Percentiles rank a stretch among this genome's conserved stretches.
Conservation (phyloP, 2,113 vertebrate species). For the Glaucidium brasilianum region DNA sequence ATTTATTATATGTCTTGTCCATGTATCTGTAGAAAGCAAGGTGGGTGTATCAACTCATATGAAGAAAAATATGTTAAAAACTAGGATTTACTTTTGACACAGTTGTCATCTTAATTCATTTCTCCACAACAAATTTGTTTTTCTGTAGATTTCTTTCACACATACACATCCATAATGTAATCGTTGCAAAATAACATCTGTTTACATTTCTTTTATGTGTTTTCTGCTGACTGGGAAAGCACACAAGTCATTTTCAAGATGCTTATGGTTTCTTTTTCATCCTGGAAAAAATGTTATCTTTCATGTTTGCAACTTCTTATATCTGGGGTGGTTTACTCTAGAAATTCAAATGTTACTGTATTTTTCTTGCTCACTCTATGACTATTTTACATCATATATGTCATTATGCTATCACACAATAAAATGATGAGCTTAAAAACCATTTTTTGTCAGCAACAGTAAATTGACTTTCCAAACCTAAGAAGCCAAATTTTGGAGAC, state of each 20-base stretch:
- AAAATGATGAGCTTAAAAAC: accelerated
- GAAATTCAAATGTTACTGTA: background rate
- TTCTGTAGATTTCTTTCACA: background rate
- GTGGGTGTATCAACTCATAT: background rate
- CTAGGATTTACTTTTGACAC: background rate
- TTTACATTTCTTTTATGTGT: background rate
- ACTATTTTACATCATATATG: background rate
- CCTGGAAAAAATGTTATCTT: background rate
- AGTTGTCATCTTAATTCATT: background rate
- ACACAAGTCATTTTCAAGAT: background rate
- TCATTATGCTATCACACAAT: background rate
- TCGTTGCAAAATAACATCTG: background rate
- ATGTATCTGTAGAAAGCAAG: background rate
- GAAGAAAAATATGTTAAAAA: background rate
- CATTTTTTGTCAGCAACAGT: background rate
- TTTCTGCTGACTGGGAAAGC: background rate
- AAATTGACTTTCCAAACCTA: background rate
- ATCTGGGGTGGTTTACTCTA: background rate
- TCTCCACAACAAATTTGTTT: background rate
- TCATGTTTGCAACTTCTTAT: background rate
- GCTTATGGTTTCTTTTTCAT: background rate
- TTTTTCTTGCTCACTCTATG: background rate
- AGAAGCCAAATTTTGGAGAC: background rate
- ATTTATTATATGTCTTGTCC: background rate
- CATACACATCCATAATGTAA: background rate